Evolutionary conservation across 1,140 invertebrate genomes (phyloP).

Genomic region (Pseudomyrmex concolor): DNA sequence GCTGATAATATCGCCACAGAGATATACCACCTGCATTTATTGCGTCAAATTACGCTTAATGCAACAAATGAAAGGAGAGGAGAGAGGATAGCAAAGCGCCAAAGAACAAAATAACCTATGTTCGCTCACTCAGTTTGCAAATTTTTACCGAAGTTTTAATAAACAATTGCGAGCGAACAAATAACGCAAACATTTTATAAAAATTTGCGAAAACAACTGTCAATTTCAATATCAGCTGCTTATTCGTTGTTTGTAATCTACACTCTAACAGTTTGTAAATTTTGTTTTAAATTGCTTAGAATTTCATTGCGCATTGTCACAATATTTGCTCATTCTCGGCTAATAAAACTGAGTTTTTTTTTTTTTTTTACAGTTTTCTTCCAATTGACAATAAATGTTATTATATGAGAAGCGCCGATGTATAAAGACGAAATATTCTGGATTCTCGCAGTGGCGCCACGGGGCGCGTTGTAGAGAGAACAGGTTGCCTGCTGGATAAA

Average conservation of each 20-base stretch:
- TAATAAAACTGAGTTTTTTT: neutral
- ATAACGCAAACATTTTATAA: too few relatives aligned
- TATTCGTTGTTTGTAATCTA: too few relatives aligned
- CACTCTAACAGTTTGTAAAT: neutral
- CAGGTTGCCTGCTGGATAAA: conserved; percentile 58
- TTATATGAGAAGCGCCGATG: neutral
- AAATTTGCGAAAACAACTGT: too few relatives aligned
- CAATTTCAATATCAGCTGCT: too few relatives aligned
- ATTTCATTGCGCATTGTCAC: neutral
- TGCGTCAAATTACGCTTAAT: neutral
- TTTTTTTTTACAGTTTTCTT: neutral
- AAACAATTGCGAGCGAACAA: too few relatives aligned
- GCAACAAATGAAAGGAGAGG: neutral
- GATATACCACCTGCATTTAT: neutral
- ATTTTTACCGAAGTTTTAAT: too few relatives aligned
- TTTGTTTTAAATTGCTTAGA: neutral
- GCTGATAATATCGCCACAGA: conserved; percentile 12
- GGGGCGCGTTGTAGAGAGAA: conserved; percentile 45
- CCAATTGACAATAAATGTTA: conserved; percentile 12
- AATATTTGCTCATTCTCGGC: neutral
- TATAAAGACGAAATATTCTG: neutral
- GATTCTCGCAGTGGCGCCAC: conserved; percentile 35
- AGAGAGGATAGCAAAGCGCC: neutral
- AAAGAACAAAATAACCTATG: neutral
- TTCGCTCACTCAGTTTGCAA: too few relatives aligned